These are phyloP conservation scores for Apotomis capreana DNA, from an alignment of 2,888 invertebrate species.

Conservation along the genomic window DNA sequence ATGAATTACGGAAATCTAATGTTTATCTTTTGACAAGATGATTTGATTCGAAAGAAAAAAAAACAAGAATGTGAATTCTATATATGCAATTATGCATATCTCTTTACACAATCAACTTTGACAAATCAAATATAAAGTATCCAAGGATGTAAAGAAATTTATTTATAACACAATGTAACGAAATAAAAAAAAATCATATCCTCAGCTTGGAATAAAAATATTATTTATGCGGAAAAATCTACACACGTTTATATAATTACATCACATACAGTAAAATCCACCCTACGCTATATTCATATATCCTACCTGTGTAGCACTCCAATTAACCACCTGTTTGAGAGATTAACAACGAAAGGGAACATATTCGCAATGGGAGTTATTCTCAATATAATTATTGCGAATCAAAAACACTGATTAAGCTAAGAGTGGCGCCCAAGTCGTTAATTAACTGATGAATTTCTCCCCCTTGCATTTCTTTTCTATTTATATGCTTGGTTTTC, in stretches of 20 bases:
- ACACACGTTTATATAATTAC: neutral
- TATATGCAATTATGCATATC: too few species aligned
- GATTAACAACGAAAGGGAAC: conserved; percentile 28
- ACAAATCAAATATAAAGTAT: too few species aligned
- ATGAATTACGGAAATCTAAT: neutral
- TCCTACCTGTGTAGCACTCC: neutral
- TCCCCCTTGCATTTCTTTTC: conserved; percentile 28
- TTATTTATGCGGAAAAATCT: too few species aligned
- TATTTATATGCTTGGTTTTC: conserved; percentile 29
- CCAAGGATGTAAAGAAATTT: too few species aligned
- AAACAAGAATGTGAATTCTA: too few species aligned
- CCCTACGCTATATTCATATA: conserved; percentile 25
- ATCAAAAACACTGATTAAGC: conserved; percentile 27
- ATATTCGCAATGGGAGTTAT: conserved; percentile 6
- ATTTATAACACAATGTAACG: too few species aligned
- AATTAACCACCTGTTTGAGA: conserved; percentile 35
- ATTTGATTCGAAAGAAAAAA: too few species aligned
- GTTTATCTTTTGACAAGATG: too few species aligned
- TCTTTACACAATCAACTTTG: too few species aligned
- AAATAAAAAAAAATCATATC: too few species aligned
- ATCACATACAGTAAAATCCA: conserved; percentile 20
- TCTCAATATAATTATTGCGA: conserved; percentile 17
- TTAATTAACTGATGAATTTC: conserved; percentile 36
- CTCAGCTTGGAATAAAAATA: too few species aligned
- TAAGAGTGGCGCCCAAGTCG: conserved; percentile 4